phyloP scores from a whole-genome alignment of 2,797 vertebrate species.

The Pangasius djambal region DNA sequence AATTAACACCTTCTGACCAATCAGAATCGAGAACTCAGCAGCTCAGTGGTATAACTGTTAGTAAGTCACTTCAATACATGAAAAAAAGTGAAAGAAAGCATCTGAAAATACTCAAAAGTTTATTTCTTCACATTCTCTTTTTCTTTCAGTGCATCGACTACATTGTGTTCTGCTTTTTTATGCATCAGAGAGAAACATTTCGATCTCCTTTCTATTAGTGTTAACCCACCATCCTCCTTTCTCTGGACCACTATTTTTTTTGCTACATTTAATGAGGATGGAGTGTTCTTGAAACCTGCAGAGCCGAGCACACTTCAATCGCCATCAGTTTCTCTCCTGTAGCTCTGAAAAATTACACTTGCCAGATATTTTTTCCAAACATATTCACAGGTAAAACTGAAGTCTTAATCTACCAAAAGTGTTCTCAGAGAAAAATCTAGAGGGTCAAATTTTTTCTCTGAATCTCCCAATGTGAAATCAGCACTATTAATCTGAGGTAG shows the following conservation, averaged over 20 bases:
- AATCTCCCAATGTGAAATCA: not conserved
- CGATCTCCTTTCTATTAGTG: slow-evolving; percentile 62
- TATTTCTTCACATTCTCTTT: not conserved
- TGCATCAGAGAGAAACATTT: slow-evolving; percentile 43
- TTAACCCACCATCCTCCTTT: slow-evolving; percentile 54
- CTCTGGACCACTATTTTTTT: not conserved
- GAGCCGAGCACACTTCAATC: slow-evolving; percentile 60
- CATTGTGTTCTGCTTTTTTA: slow-evolving; percentile 30
- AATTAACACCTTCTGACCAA: not conserved
- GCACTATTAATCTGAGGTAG: not conserved
- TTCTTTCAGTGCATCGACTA: slow-evolving; percentile 34
- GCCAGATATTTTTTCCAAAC: not conserved
- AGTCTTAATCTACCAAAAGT: not conserved
- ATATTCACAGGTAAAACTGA: slow-evolving; percentile 44
- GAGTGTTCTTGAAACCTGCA: slow-evolving; percentile 58
- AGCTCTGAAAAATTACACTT: slow-evolving; percentile 16
- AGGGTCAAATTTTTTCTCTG: too few relatives aligned
- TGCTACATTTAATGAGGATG: slow-evolving; percentile 63
- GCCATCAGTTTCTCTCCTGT: slow-evolving; percentile 45
- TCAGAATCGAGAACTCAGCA: not conserved
- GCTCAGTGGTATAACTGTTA: not conserved
- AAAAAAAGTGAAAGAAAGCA: not conserved
- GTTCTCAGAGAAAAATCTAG: not conserved
- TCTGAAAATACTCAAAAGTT: not conserved
- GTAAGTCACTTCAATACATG: not conserved